Base-by-base conservation (phyloP, 2,113 vertebrate species). In the Ancistrus triradiatus region DNA sequence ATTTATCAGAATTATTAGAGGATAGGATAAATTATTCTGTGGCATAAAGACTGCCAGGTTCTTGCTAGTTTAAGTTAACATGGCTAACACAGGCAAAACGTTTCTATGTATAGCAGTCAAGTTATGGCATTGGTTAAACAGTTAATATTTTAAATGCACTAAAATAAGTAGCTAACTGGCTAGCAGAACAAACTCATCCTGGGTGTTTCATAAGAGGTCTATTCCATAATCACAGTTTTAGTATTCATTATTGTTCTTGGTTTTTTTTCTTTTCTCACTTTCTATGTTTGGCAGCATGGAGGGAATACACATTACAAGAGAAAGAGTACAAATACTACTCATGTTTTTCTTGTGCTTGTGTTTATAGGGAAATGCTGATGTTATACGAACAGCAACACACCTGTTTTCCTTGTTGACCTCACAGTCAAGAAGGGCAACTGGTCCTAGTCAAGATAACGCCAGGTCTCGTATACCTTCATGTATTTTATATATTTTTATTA, bases 361-460 rank as follows among this genome's bases (percentile, higher is more conserved):
- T 33, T 55, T 55, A 33, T 35, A 55, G 51, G 51, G 18, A 31
- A 37, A 21, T 55, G 49, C 40, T n/a, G 6, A 52, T 28, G 49
- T 52, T 52, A 28, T 52, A 1, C 27, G 49, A 8, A 28, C 48
- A 22, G 48, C 48, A 25, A 52, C 24, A 25, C 49, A 52, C 25
- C 27, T 52, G 25, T 31, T 52, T 6, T 31, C 25, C n/a, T 52
- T 52, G 49, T 28, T 52, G 25, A 52, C 49, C n/a, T 52, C 40
- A 15, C 40, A 43, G 40, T 43, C 49, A 31, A 25, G 49, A n/a
- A 52, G 49, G 27, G 15, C 49, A 52, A 25, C 49, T 52, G 49
- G 49, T 15, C 25, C 48, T 24, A 25, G 48, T 50, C 48, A 31
- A 31, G 27, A 50, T 14, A 25, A 50, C 13, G 21, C 21, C 22